Evolutionary conservation across 2,113 vertebrate genomes (phyloP).

Genomic region (Siphamia tubifer): DNA sequence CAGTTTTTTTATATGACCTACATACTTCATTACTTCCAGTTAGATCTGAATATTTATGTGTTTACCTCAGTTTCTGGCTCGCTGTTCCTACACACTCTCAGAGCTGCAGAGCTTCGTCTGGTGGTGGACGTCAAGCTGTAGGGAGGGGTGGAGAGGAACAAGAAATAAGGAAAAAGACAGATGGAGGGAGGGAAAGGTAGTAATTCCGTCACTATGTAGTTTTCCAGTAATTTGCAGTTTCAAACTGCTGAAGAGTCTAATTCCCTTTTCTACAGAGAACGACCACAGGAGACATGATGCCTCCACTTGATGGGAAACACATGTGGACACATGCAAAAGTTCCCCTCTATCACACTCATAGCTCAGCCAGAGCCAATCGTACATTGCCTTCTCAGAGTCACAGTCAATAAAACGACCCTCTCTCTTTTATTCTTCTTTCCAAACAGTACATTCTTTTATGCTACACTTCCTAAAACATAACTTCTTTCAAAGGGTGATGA

Average conservation of each 20-base stretch:
- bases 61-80: constrained; percentile 88
- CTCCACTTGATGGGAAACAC: constrained; percentile 68
- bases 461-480: background rate
- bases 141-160: constrained; percentile 3
- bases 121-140: constrained; percentile 92
- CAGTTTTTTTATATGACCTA: background rate
- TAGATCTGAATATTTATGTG: constrained; percentile 5
- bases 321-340: constrained; percentile 55
- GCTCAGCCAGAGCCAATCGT: constrained; percentile 35
- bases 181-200: constrained; percentile 8
- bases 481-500: background rate
- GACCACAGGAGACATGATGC: constrained; percentile 57
- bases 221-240: constrained; percentile 40
- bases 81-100: constrained; percentile 85
- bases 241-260: constrained; percentile 15
- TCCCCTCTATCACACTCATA: constrained; percentile 10
- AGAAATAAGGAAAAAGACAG: constrained; percentile 1
- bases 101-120: constrained; percentile 90
- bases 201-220: constrained; percentile 21
- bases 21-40: background rate
- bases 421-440: constrained; percentile 14
- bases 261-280: constrained; percentile 24
- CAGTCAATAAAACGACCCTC: constrained; percentile 43
- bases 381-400: constrained; percentile 1
- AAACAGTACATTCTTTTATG: constrained; percentile 8